phyloP scores from a whole-genome alignment of 2,113 vertebrate genomes.

The Hipposideros armiger region DNA sequence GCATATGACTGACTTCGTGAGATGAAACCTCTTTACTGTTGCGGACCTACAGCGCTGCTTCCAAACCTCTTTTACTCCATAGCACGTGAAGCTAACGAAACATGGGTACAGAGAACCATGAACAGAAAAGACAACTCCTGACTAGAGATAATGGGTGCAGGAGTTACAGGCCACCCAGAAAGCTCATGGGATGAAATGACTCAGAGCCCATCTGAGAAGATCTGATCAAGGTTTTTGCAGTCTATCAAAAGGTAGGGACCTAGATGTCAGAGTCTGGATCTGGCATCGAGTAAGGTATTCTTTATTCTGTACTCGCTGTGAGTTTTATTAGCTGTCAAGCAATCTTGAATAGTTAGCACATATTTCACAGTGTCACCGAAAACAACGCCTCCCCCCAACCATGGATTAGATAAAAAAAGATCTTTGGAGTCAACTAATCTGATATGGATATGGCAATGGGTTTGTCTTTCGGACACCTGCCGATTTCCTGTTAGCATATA shows the following conservation, averaged over 20 bases:
- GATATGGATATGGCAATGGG: neutral
- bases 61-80: neutral
- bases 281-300: neutral
- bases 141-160: neutral
- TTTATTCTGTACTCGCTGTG: neutral
- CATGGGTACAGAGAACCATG: neutral
- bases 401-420: neutral
- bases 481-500: neutral
- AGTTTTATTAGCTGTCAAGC: neutral
- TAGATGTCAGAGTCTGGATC: neutral
- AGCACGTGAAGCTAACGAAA: neutral
- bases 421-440: neutral
- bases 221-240: neutral
- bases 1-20: neutral
- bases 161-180: neutral
- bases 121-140: neutral
- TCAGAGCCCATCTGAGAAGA: neutral
- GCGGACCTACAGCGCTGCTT: neutral
- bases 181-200: neutral
- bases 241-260: neutral
- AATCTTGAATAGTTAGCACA: neutral
- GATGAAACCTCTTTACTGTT: neutral
- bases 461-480: neutral
- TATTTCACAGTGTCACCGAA: neutral
- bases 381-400: neutral